A percentile compares a stretch with the other conserved stretches of the same genome.
phyloP scores from a whole-genome alignment of 2,113 vertebrate species.

The Trematomus loennbergii region DNA sequence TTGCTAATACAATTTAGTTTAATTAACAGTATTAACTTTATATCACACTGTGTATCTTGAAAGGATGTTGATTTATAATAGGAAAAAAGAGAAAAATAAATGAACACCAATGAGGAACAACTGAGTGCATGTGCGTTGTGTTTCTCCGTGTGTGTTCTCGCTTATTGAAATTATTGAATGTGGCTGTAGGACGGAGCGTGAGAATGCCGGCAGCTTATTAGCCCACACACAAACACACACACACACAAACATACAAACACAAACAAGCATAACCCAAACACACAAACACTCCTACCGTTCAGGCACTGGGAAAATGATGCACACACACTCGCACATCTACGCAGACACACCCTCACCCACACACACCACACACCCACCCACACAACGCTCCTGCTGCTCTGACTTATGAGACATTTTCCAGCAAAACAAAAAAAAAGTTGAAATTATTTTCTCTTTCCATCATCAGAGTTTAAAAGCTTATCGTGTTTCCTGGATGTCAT shows the following conservation, averaged over 20 bases:
- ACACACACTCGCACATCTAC: background rate
- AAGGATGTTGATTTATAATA: background rate
- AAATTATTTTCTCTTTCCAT: constrained; percentile 68
- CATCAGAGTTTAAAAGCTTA: constrained; percentile 70
- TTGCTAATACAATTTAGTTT: background rate
- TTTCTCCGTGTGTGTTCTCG: constrained; percentile 13
- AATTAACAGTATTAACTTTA: background rate
- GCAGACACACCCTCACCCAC: constrained; percentile 3
- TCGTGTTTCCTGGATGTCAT: constrained; percentile 75
- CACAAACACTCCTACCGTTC: constrained; percentile 33
- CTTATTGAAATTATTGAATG: constrained; percentile 18
- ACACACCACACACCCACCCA: background rate
- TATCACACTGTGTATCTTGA: background rate
- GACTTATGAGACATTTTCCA: constrained; percentile 46
- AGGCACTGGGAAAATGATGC: constrained; percentile 4
- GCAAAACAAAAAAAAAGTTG: constrained; percentile 23
- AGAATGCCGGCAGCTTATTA: constrained; percentile 37
- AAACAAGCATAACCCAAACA: constrained; percentile 33
- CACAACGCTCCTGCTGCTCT: background rate
- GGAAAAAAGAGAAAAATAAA: background rate
- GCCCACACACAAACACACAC: constrained; percentile 45
- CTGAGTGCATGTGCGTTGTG: background rate
- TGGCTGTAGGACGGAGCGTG: constrained; percentile 39
- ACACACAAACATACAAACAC: constrained; percentile 21
- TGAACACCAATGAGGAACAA: background rate